Conservation (phyloP, 37 sponge, comb jelly and placozoan genomes). For the Spongia lamella region DNA sequence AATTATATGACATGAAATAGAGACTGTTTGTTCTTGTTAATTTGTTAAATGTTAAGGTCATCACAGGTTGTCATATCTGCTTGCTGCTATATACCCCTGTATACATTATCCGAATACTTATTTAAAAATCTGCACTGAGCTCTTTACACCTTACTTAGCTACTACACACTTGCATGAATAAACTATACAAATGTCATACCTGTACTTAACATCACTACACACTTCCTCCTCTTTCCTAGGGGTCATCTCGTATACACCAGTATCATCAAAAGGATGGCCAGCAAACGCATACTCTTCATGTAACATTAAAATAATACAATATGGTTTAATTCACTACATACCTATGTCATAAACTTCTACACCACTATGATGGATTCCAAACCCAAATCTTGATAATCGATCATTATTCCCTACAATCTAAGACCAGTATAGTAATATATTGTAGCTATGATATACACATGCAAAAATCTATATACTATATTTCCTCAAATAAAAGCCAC, state of each 20-base stretch:
- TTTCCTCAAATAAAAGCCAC: no score
- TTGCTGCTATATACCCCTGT: no score
- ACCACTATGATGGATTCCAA: slow-evolving; percentile 57
- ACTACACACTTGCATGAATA: no score
- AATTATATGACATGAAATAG: no score
- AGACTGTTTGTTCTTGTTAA: no score
- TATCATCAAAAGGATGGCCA: slow-evolving; percentile 46
- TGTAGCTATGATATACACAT: not conserved
- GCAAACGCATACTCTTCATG: slow-evolving; percentile 53
- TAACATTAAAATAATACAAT: not conserved
- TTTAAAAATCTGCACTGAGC: no score
- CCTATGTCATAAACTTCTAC: slow-evolving; percentile 47
- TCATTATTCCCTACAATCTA: no score
- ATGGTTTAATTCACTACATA: not conserved
- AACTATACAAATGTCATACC: not conserved
- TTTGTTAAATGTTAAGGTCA: no score
- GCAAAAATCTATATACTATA: not conserved
- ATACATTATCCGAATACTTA: no score
- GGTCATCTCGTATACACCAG: slow-evolving; percentile 49
- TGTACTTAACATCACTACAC: slow-evolving; percentile 1
- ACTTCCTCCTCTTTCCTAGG: slow-evolving; percentile 29
- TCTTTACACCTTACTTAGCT: no score
- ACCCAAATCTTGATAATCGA: slow-evolving; percentile 8
- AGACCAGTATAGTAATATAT: no score
- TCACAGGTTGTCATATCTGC: no score